Base-by-base conservation (phyloP, 2,888 invertebrate genomes). In the Adelognathus sp. region DNA sequence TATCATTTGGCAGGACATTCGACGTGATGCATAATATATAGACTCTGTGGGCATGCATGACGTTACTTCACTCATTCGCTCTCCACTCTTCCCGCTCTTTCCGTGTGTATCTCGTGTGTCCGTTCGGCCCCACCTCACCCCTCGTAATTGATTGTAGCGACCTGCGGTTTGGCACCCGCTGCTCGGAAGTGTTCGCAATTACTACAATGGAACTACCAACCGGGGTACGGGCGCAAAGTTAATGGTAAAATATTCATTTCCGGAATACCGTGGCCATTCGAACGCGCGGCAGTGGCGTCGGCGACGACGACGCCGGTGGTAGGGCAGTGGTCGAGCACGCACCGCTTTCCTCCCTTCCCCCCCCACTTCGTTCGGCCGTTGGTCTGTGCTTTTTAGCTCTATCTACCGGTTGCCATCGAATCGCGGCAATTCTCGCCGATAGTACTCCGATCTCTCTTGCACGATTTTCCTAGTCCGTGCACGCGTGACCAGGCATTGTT, bases 121-220 rank as follows among this genome's bases (percentile, higher is more conserved):
- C 56, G 44, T 52, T 54, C 18, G 21, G 31, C 18, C 46, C 33
- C 50, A 58, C 64, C 73, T 73, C 63, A 14, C 63, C 63, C 9
- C 46, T 82, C 82, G 88, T 89, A 90, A 90, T 89, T 90, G 90
- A 90, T 89, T 90, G 88, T 88, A 88, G 85, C 85, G 86, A 81
- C 81, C 84, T 86, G 88, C 85, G 90, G 90, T 89, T 89, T 88
- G 89, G 89, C 89, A 85, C 85, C 87, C 87, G 88, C 69, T 87
- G 88, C 83, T 85, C 87, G 86, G 85, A 89, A 90, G 87, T 89
- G 87, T 87, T 86, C 83, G 83, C 87, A 88, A 89, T 89, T 89
- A 88, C 88, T 87, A 87, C 87, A 88, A 88, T 86, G 86, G 86
- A 86, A 87, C 83, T 83, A 54, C 11, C 21, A n/a, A 18, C 66